A percentile compares a stretch with the other conserved stretches of the same genome.
Conservation (phyloP, 2,888 invertebrate species). For the Pyrocoelia pectoralis region DNA sequence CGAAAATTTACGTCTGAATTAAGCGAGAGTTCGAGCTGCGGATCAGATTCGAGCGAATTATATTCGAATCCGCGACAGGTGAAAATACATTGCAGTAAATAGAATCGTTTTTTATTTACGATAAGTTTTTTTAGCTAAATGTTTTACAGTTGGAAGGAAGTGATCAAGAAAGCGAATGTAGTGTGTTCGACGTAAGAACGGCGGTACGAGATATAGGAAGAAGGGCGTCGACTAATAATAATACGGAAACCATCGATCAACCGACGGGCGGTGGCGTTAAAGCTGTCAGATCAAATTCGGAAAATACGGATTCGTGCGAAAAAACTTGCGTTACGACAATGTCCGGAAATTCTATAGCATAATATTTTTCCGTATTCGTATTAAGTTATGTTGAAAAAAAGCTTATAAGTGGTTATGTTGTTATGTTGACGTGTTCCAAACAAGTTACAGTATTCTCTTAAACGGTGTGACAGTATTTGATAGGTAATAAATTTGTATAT, state of each 20-base stretch:
- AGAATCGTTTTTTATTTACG: slow-evolving; percentile 3
- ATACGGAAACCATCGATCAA: slow-evolving; percentile 56
- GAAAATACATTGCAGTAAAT: slow-evolving; percentile 12
- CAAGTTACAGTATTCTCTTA: background rate
- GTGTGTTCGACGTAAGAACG: slow-evolving; percentile 67
- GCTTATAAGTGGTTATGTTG: background rate
- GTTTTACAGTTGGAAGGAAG: slow-evolving; percentile 67
- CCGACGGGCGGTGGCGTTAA: slow-evolving; percentile 57
- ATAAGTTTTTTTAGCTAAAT: slow-evolving; percentile 51
- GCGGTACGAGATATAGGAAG: slow-evolving; percentile 60
- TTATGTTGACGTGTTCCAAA: background rate
- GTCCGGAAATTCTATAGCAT: slow-evolving; percentile 67
- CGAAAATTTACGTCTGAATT: slow-evolving; percentile 72
- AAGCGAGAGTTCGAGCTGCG: slow-evolving; percentile 75
- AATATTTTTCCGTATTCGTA: slow-evolving; percentile 37
- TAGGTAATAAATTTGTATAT: slow-evolving; percentile 33
- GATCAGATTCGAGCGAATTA: slow-evolving; percentile 72
- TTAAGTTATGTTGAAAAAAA: too few relatives aligned
- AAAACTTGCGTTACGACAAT: slow-evolving; percentile 66
- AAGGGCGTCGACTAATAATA: slow-evolving; percentile 65
- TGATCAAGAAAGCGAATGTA: slow-evolving; percentile 69
- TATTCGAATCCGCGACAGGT: slow-evolving; percentile 58
- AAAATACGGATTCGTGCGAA: slow-evolving; percentile 64
- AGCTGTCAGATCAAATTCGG: slow-evolving; percentile 63
- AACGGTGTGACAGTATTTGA: slow-evolving; percentile 6